phyloP scores from a whole-genome alignment of 2,113 vertebrate genomes.

The Actinemys pallida region DNA sequence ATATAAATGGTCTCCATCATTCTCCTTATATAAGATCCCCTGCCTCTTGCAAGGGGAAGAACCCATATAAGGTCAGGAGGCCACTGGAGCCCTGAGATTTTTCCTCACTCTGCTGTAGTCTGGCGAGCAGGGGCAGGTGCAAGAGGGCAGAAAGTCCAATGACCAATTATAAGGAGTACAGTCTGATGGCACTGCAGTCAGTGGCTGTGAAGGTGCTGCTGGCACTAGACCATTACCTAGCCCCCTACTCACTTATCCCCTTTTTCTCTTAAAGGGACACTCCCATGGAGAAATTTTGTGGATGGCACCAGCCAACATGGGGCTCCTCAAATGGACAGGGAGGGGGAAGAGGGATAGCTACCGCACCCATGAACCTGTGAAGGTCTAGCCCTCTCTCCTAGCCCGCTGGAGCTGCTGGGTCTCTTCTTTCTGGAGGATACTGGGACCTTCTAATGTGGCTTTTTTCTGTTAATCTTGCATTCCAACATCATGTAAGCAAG shows the following conservation, averaged over 20 bases:
- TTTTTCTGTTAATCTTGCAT: background rate
- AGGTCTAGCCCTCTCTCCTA: background rate
- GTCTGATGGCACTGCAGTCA: background rate
- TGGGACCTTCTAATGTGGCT: background rate
- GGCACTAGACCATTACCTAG: background rate
- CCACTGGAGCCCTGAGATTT: background rate
- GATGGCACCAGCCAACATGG: background rate
- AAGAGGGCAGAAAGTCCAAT: background rate
- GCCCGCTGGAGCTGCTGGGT: background rate
- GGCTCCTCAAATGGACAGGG: background rate
- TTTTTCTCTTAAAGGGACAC: background rate
- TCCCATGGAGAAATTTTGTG: background rate
- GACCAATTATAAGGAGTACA: rapidly evolving
- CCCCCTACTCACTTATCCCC: background rate
- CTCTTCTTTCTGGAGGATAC: background rate
- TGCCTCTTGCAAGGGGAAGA: background rate
- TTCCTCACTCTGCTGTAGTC: background rate
- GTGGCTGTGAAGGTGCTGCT: background rate
- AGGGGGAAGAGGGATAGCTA: background rate
- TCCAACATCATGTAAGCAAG: background rate
- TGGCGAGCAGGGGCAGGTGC: background rate
- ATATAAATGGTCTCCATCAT: background rate
- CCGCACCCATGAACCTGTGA: background rate
- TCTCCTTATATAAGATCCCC: background rate
- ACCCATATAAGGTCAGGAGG: background rate